phyloP scores from a whole-genome alignment of 1,140 invertebrate species.

The Bombus haemorrhoidalis region DNA sequence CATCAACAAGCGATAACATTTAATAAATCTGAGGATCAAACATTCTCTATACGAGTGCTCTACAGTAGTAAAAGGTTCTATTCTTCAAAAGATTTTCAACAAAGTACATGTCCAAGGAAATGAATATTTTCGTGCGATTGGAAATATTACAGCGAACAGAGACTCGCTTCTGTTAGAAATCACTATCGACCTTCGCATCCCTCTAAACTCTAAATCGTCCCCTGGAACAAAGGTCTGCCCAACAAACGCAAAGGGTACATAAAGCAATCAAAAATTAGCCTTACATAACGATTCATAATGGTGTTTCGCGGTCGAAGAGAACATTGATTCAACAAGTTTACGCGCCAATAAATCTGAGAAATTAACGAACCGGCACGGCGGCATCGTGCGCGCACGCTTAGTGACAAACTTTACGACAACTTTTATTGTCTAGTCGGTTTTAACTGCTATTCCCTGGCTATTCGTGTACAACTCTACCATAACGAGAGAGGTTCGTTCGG shows the following conservation, averaged over 20 bases:
- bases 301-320: not conserved
- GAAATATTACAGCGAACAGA: not conserved
- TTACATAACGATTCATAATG: constrained; percentile 43
- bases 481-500: constrained; percentile 45
- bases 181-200: not conserved
- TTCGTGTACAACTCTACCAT: constrained; percentile 20
- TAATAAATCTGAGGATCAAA: too few species aligned
- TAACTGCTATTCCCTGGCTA: constrained; percentile 16
- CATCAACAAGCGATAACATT: too few species aligned
- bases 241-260: not conserved
- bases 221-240: too few species aligned
- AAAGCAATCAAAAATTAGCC: constrained; percentile 4
- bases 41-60: too few species aligned
- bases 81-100: not conserved
- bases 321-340: constrained; percentile 66
- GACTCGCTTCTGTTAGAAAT: not conserved
- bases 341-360: constrained; percentile 63
- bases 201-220: not conserved
- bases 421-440: constrained; percentile 64
- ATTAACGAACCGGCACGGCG: constrained; percentile 55
- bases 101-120: not conserved
- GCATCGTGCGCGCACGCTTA: not conserved
- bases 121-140: not conserved
- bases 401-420: constrained; percentile 64
- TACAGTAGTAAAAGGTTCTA: not conserved